Conservation (phyloP, 1,140 invertebrate genomes). For the Zaprionus africanus region DNA sequence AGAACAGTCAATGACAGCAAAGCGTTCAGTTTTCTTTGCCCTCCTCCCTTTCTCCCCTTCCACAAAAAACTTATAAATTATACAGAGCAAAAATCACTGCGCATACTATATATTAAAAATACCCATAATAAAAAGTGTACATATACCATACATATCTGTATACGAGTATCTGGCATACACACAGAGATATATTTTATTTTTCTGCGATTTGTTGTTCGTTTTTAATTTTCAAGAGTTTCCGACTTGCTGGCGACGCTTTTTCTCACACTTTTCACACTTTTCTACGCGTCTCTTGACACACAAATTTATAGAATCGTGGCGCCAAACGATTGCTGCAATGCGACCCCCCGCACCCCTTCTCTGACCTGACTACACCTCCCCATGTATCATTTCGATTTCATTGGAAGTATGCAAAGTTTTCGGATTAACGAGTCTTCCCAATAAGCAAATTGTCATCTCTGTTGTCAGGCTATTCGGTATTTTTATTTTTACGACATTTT, state of each 20-base stretch:
- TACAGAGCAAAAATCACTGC: slow-evolving; percentile 25
- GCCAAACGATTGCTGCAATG: slow-evolving; percentile 73
- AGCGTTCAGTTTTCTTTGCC: slow-evolving; percentile 21
- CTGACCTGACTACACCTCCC: slow-evolving; percentile 8
- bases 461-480: slow-evolving; percentile 21
- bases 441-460: slow-evolving; percentile 54
- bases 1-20: slow-evolving; percentile 75
- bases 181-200: slow-evolving; percentile 30
- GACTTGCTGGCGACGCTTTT: slow-evolving; percentile 61
- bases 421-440: slow-evolving; percentile 45
- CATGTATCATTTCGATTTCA: slow-evolving; percentile 63
- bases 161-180: background rate
- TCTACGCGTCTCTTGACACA: slow-evolving; percentile 32
- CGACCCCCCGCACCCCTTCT: background rate
- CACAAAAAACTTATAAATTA: slow-evolving; percentile 74
- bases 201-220: slow-evolving; percentile 45
- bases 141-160: slow-evolving; percentile 9
- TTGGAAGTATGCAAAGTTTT: slow-evolving; percentile 50
- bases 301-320: slow-evolving; percentile 72
- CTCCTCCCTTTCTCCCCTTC: background rate
- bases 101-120: slow-evolving; percentile 38
- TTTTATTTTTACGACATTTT: slow-evolving; percentile 34
- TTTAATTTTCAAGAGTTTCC: slow-evolving; percentile 64
- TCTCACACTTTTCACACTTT: slow-evolving; percentile 60
- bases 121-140: slow-evolving; percentile 54